Evolutionary conservation across 2,113 vertebrate genomes (phyloP).

Genomic region (Camelus dromedarius): DNA sequence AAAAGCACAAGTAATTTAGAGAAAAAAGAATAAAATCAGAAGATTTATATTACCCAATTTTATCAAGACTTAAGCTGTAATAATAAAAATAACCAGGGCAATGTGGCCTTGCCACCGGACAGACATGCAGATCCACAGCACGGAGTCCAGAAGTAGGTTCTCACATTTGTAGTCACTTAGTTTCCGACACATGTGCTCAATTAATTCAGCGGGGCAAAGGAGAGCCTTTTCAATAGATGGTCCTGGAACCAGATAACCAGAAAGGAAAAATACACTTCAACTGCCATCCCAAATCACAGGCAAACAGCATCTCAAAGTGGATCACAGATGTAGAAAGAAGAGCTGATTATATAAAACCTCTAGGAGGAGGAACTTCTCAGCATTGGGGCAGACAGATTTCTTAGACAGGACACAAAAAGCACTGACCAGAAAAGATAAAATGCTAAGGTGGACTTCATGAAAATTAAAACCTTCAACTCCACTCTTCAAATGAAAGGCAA

Average conservation of each 20-base stretch:
- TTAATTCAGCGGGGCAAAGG: not conserved
- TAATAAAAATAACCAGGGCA: too few species aligned
- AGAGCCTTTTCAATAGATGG: not conserved
- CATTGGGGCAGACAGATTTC: accelerated
- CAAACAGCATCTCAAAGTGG: not conserved
- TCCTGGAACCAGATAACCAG: not conserved
- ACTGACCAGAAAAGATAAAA: not conserved
- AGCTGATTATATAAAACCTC: not conserved
- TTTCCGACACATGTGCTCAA: not conserved
- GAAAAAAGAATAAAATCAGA: not conserved
- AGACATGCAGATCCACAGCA: not conserved
- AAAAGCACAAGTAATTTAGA: not conserved
- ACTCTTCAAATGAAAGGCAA: not conserved
- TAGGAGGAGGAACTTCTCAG: not conserved
- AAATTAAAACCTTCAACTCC: not conserved
- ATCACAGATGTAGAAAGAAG: accelerated
- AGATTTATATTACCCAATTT: not conserved
- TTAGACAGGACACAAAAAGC: not conserved
- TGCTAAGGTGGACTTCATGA: not conserved
- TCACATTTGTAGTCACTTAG: too few species aligned
- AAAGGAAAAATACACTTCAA: not conserved
- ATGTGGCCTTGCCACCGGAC: not conserved
- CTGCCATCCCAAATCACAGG: not conserved
- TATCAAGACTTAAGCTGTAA: not conserved
- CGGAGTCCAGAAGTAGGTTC: not conserved